Evolutionary conservation across 2,888 invertebrate species (phyloP).

Genomic region (Monoplex corrugatus): DNA sequence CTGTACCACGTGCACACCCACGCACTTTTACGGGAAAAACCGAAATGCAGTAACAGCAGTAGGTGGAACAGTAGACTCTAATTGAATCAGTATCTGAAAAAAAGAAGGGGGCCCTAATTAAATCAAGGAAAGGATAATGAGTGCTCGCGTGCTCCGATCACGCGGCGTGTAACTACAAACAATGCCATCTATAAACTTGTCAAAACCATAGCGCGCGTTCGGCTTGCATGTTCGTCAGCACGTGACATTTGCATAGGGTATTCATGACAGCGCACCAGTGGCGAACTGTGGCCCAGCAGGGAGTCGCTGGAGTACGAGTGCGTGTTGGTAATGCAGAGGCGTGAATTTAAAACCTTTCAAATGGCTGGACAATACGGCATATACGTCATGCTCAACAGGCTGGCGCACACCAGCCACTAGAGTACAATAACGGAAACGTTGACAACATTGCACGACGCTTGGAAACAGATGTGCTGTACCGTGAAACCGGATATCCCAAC

Average conservation of each 20-base stretch:
- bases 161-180: neutral
- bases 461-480: neutral
- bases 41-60: too few relatives aligned
- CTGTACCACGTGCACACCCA: too few relatives aligned
- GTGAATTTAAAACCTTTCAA: neutral
- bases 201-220: neutral
- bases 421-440: neutral
- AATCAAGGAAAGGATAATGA: neutral
- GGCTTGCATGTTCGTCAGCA: neutral
- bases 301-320: too few relatives aligned
- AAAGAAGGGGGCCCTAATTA: too few relatives aligned
- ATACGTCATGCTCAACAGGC: neutral
- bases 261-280: neutral
- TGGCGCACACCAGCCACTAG: neutral
- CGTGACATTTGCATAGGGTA: neutral
- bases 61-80: too few relatives aligned
- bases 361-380: neutral
- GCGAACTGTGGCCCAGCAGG: too few relatives aligned
- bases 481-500: too few relatives aligned
- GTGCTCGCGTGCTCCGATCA: neutral
- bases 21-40: too few relatives aligned
- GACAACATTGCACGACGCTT: neutral
- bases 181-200: neutral
- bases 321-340: neutral
- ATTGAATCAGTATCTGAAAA: too few relatives aligned